Evolutionary conservation across 1,140 invertebrate genomes (phyloP).

Genomic region (Micrasema longulum): DNA sequence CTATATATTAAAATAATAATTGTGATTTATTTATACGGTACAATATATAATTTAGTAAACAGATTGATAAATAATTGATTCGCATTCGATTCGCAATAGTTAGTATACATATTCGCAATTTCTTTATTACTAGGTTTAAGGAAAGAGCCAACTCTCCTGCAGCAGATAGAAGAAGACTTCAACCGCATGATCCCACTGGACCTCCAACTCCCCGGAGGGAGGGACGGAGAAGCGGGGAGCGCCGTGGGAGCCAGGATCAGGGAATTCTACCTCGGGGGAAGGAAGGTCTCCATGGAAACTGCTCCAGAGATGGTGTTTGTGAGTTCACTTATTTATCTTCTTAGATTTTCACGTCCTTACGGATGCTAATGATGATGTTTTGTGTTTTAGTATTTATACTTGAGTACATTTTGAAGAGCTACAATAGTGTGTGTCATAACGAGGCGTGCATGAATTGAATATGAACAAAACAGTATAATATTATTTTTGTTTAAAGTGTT

Average conservation of each 20-base stretch:
- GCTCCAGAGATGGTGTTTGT: slow-evolving; percentile 69
- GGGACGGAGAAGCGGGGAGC: slow-evolving; percentile 50
- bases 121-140: slow-evolving; percentile 63
- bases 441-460: no score
- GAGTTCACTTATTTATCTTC: slow-evolving; percentile 4
- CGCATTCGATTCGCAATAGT: neutral
- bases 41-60: no score
- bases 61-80: neutral
- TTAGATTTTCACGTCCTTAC: no score
- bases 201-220: slow-evolving; percentile 60
- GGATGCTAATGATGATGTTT: neutral
- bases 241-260: slow-evolving; percentile 66
- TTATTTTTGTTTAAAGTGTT: no score
- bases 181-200: slow-evolving; percentile 67
- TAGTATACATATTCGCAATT: no score
- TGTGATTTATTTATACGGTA: no score
- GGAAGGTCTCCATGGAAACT: slow-evolving; percentile 66
- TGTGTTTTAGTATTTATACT: no score
- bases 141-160: slow-evolving; percentile 67
- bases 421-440: no score
- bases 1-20: neutral
- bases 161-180: slow-evolving; percentile 69
- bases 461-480: no score
- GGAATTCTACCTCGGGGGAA: slow-evolving; percentile 69
- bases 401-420: no score